Base-by-base conservation (phyloP, 2,113 vertebrate species). In the Marmota flaviventris region DNA sequence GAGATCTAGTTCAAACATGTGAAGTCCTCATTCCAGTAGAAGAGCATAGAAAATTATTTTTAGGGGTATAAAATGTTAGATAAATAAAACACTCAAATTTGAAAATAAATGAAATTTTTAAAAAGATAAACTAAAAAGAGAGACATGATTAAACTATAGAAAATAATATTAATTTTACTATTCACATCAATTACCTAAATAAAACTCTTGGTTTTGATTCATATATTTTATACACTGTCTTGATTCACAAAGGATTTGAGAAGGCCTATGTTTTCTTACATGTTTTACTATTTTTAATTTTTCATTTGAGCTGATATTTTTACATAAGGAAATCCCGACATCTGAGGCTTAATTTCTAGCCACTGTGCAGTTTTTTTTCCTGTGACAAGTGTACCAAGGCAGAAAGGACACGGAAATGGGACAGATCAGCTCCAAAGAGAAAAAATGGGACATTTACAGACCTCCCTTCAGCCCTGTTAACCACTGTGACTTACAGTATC, bases 31-130 rank as follows among this genome's bases (percentile, higher is more conserved):
- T 42, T 63, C 45, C 14, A 14, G 45, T 42, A 67, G 10, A 77
- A 63, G 6, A 25, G 53, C 25, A 22, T 10, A 91, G 29, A 34
- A 82, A 77, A 51, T 70, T 45, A 84, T 85, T 67, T 69, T 81
- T 8, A 70, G 72, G 24, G 39, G 25, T 11, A 42, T 72, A 81
- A 87, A 90, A 53, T 27, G 13, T 11, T 84, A 90, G 5, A 72
- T 10, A 45, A 53, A 13, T 79, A 83, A 93, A 48, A 92, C 79
- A 79, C 61, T 67, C n/a, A 89, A 69, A 48, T 85, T 29, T 84
- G 5, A 92, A 97, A 89, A 86, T 63, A 75, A 89, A 97, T 51
- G 69, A 89, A 97, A 95, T 17, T 20, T 93, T 56, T 88, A 87
- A 61, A 82, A 1, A 58, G 2, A 91, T 61, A 75, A 76, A 48